Evolutionary conservation across 1,140 invertebrate genomes (phyloP), one percentile per base, ranked within the genome.

Genomic region (Vanessa atalanta): DNA sequence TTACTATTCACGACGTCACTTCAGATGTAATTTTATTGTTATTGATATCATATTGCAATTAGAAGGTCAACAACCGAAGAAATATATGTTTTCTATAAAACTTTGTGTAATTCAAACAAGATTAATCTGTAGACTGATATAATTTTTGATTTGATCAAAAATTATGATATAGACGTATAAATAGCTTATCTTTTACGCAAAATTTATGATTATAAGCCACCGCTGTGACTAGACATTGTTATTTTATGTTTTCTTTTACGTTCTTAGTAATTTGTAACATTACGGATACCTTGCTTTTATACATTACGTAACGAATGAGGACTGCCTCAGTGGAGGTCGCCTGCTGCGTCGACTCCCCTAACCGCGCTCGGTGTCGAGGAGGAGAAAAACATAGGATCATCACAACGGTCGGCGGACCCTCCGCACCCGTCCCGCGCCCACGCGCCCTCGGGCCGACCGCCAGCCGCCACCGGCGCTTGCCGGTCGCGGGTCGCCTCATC

Each of bases 341-440:
- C 76, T 75, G 82, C 76, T 76, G 76, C 80, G 79, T 70, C 78
- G 83, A 80, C 83, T 86, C 82, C 83, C 79, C 85, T 86, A 79
- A 79, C 79, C 81, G 78, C 72, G 82, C 47, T 53, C 78, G 72
- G 64, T 77, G 66, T 79, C 78, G 83, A 80, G 77, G 86, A 90
- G 83, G 87, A 88, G 84, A 88, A 87, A 88, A 88, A 89, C 84
- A 87, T 84, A 76, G 83, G 79, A 88, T 76, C 85, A 87, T 83
- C 79, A 79, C 78, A 80, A 76, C 79, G 83, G 81, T 72, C 76
- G 81, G 66, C 79, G 82, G 82, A 76, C 83, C 84, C 83, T 85
- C 87, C 82, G 81, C 84, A 67, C 82, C 83, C 84, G 78, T 78
- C 81, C 83, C 86, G 80, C 86, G 82, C 85, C 87, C 84, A 82